Evolutionary conservation across 2,797 vertebrate genomes (phyloP).

Genomic region (Gymnocypris eckloni): DNA sequence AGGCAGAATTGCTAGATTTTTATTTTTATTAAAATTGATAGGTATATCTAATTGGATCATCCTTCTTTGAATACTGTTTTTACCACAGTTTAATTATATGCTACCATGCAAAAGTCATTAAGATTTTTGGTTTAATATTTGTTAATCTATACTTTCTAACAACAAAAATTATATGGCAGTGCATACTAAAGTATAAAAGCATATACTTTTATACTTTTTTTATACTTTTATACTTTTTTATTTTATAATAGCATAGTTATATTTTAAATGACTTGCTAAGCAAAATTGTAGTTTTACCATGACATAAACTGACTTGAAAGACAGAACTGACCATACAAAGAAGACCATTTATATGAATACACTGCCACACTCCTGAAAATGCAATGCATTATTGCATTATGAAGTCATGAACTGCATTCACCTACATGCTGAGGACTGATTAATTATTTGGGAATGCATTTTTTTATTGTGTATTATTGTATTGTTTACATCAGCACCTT

Average conservation of each 20-base stretch:
- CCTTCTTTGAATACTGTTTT: not conserved
- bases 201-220: too few relatives aligned
- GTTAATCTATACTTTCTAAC: not conserved
- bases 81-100: not conserved
- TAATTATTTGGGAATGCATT: not conserved
- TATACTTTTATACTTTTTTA: too few relatives aligned
- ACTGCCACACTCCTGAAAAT: not conserved
- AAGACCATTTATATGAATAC: not conserved
- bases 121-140: not conserved
- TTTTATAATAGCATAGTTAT: not conserved
- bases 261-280: not conserved
- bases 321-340: too few relatives aligned
- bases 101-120: not conserved
- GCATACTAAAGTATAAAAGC: not conserved
- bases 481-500: not conserved
- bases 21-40: not conserved
- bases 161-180: not conserved
- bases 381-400: not conserved
- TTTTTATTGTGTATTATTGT: not conserved
- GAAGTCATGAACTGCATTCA: not conserved
- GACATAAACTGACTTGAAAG: not conserved
- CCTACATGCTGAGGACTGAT: not conserved
- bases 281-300: not conserved
- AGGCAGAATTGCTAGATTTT: too few relatives aligned
- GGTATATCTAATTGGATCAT: not conserved